phyloP scores from a whole-genome alignment of 2,888 invertebrate species.

The Hybos culiciformis region DNA sequence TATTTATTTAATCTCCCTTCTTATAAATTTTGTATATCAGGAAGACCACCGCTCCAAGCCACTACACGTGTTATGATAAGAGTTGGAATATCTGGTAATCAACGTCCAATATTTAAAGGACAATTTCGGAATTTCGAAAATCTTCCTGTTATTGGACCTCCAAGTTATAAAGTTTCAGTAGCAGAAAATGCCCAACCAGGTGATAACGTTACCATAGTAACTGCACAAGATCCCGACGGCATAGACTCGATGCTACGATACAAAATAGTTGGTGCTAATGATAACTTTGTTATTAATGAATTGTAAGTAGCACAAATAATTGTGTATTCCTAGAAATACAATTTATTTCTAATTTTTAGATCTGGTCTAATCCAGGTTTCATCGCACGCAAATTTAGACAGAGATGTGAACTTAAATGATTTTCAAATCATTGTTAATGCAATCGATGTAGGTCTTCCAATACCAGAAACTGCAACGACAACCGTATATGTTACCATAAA shows the following conservation, averaged over 20 bases:
- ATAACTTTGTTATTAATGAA: slow-evolving; percentile 62
- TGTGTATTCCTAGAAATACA: slow-evolving; percentile 1
- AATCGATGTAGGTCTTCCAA: slow-evolving; percentile 58
- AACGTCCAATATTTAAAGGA: slow-evolving; percentile 64
- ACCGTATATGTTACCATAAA: slow-evolving; percentile 56
- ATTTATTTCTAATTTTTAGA: slow-evolving; percentile 29
- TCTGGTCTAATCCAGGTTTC: slow-evolving; percentile 58
- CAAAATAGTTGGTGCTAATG: slow-evolving; percentile 59
- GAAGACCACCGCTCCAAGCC: slow-evolving; percentile 48
- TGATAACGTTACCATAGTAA: slow-evolving; percentile 52
- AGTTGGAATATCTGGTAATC: slow-evolving; percentile 69
- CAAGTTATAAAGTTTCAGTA: slow-evolving; percentile 55
- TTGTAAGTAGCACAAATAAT: slow-evolving; percentile 38
- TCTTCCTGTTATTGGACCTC: slow-evolving; percentile 47
- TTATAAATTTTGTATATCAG: slow-evolving; percentile 25
- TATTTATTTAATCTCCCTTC: too few relatives aligned
- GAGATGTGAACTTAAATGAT: slow-evolving; percentile 50
- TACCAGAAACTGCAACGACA: slow-evolving; percentile 64
- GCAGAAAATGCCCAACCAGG: slow-evolving; percentile 57
- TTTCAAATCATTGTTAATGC: slow-evolving; percentile 61
- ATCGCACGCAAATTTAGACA: slow-evolving; percentile 55
- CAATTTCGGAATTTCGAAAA: slow-evolving; percentile 46
- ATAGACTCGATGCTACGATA: slow-evolving; percentile 54
- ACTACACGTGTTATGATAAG: slow-evolving; percentile 52
- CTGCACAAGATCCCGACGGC: slow-evolving; percentile 69